A percentile compares a stretch with the other conserved stretches of the same genome.
Evolutionary conservation across 2,113 vertebrate species (phyloP).

Genomic region (Saccopteryx leptura): DNA sequence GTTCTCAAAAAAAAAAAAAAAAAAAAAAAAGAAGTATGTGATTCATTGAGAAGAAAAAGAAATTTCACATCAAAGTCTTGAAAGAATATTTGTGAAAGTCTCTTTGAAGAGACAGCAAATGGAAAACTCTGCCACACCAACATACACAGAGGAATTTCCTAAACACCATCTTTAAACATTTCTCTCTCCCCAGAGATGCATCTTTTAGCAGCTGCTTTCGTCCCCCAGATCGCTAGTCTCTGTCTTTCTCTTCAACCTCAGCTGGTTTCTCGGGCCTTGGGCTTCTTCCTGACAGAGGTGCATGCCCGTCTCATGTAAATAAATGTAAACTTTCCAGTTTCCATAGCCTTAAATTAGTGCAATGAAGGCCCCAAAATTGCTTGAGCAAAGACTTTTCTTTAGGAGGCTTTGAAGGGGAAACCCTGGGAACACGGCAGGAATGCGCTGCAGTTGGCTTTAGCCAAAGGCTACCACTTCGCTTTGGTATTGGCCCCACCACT

Average conservation of each 20-base stretch:
- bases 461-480: background rate
- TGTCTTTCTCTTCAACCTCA: background rate
- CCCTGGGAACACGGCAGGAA: background rate
- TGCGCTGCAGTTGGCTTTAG: background rate
- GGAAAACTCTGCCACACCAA: background rate
- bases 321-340: background rate
- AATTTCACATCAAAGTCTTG: conserved; percentile 53
- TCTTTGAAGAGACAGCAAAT: conserved; percentile 47
- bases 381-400: background rate
- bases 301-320: background rate
- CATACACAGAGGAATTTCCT: background rate
- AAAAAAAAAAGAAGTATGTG: conserved; percentile 14
- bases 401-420: background rate
- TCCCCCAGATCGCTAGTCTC: background rate
- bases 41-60: conserved; percentile 60
- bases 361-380: background rate
- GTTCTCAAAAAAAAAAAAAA: conserved; percentile 59
- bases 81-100: conserved; percentile 48
- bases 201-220: conserved; percentile 13
- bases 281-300: background rate
- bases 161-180: background rate
- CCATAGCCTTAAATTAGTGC: background rate
- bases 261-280: background rate
- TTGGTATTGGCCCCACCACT: background rate
- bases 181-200: background rate